Evolutionary conservation across 2,888 invertebrate genomes (phyloP), one percentile per base, ranked within the genome.

Genomic region (Ceratothoa steindachneri): DNA sequence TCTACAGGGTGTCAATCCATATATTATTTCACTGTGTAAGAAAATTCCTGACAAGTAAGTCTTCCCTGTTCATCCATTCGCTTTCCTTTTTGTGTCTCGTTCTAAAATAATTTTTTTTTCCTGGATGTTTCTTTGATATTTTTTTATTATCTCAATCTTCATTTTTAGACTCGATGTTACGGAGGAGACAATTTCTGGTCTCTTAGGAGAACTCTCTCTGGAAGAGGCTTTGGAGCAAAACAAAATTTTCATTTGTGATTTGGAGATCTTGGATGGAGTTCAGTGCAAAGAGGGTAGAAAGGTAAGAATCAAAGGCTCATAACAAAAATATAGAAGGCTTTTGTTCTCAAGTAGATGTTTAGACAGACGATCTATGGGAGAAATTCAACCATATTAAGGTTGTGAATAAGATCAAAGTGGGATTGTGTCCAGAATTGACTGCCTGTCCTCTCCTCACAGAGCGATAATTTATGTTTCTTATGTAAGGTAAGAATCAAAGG

Each of bases 1-100:
- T 31, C 81, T 86, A 3, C 84, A 84, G 73, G 86, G 86, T 30
- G 84, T 85, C 80, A 86, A 86, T 80, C 85, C 85, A 22, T 82
- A 83, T n/a, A 80, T 84, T 31, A 84, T 86, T 30, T 72, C 81
- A 69, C 81, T 85, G n/a, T 85, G 85, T 81, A 84, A 82, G 52
- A 79, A 82, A 74, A 84, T 86, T 30, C 86, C 86, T 29, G 83
- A 84, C 55, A 85, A 85, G 86, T 85, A 81, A 82, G 84, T 71
- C 27, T 2, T 3, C 28, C 7, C 4, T 27, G 9, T 66, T 22
- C 9, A 27, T 12, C n/a, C n/a, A n/a, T n/a, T n/a, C n/a, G n/a
- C n/a, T n/a, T n/a, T 12, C 22, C 12, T 12, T 1, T 64, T 1
- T 65, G 24, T 22, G 24, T 22, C 29, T 73, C 7, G 15, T 22